Conservation (phyloP, 1,140 invertebrate genomes). For the Papilio machaon region DNA sequence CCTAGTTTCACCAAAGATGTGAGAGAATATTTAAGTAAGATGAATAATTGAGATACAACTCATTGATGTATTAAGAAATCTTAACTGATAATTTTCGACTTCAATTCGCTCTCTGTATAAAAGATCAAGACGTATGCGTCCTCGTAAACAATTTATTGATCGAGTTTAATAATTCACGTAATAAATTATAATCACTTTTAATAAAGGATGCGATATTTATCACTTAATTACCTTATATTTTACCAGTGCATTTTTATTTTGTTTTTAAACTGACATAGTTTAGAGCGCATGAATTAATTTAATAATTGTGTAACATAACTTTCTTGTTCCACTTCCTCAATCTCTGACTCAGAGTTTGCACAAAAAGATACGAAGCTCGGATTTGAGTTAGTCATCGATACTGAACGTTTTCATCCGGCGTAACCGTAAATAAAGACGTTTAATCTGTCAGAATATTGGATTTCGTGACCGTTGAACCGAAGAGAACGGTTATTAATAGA, state of each 20-base stretch:
- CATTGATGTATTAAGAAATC: constrained; percentile 28
- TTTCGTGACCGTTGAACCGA: constrained; percentile 30
- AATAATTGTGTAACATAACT: neutral
- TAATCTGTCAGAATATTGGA: constrained; percentile 36
- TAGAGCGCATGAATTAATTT: neutral
- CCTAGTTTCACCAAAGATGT: constrained; percentile 46
- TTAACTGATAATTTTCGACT: neutral
- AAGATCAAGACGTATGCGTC: constrained; percentile 9
- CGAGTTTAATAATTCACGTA: neutral
- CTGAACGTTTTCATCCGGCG: constrained; percentile 19
- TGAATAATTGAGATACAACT: constrained; percentile 31
- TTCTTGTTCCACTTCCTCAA: constrained; percentile 13
- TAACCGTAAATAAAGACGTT: constrained; percentile 32
- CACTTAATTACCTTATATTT: no score
- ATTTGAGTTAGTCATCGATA: constrained; percentile 21
- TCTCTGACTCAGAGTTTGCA: constrained; percentile 17
- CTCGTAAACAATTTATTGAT: neutral
- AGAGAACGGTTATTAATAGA: constrained; percentile 18
- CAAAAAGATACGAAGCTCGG: constrained; percentile 8
- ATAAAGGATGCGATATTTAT: no score
- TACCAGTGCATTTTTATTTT: neutral
- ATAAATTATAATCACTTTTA: no score
- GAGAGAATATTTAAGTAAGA: no score
- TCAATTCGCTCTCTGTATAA: neutral
- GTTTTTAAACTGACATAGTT: constrained; percentile 5